Base-by-base conservation (phyloP, 2,113 vertebrate species). In the Platycercus adscitus region DNA sequence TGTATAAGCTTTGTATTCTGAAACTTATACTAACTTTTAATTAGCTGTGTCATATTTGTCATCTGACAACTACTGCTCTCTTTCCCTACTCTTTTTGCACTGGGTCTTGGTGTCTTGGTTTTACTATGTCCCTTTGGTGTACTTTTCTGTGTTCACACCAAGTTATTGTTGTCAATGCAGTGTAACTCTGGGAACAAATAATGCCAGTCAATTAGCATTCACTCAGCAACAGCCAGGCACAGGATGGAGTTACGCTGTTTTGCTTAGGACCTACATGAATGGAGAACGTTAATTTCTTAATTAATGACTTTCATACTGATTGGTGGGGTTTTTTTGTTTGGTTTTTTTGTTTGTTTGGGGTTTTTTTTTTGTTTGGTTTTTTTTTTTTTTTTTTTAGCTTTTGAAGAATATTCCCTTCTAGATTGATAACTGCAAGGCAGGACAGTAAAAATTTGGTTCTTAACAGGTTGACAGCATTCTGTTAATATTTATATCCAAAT, bases 401-500 rank as follows among this genome's bases (percentile, higher is more conserved):
- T 86, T 95, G 93, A 95, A 92, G 85, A 89, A 6, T 69, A 60
- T 82, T 91, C 66, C 23, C 24, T 78, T 89, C 63, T 84, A 95
- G 50, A 80, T 73, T 89, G 89, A 87, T 89, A 94, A 81, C 72
- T 63, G 64, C 93, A 85, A 82, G 80, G 70, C 68, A 91, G 71
- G 87, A 90, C 43, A 77, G 76, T 92, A 37, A 91, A 64, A 96
- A 89, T 71, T 77, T 60, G 53, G 68, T 85, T 96, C 81, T 93
- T 81, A 91, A 89, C 44, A 85, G 43, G 69, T 70, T 96, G 93
- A 94, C 93, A 93, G 77, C 1, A 0, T 89, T 93, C 94, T 88
- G 89, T 96, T 97, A 96, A 96, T 96, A 96, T 96, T 97, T 96
- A 95, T 96, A 97, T 81, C 71, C 81, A 91, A 96, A 97, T 75